These are phyloP conservation scores for Agriopis marginaria DNA, from an alignment of 2,888 invertebrate species.

Conservation along the genomic window DNA sequence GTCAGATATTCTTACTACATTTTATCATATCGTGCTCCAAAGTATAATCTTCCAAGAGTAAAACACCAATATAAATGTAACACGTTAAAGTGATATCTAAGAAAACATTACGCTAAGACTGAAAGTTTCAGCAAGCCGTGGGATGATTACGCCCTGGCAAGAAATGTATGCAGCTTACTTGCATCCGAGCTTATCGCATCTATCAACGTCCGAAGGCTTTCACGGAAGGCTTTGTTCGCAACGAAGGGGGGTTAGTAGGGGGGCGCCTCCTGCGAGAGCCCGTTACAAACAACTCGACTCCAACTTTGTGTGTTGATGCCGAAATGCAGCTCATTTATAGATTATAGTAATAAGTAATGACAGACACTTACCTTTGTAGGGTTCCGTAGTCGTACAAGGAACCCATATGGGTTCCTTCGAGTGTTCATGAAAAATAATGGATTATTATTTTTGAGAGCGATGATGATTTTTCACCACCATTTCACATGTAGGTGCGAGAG, in stretches of 20 bases:
- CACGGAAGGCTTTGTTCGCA: constrained; percentile 77
- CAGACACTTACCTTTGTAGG: neutral
- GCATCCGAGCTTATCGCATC: constrained; percentile 85
- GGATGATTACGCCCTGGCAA: constrained; percentile 56
- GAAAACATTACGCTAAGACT: constrained; percentile 27
- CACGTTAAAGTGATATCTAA: constrained; percentile 19
- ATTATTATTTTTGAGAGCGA: too few species aligned
- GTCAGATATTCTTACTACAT: neutral
- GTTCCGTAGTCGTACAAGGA: too few species aligned
- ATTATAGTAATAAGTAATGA: constrained; percentile 14
- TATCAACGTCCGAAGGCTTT: constrained; percentile 63
- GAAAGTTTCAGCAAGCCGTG: constrained; percentile 34
- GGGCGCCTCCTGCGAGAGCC: constrained; percentile 81
- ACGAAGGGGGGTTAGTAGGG: constrained; percentile 52
- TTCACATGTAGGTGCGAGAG: too few species aligned
- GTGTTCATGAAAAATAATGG: too few species aligned
- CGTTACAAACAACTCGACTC: constrained; percentile 49
- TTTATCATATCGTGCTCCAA: neutral
- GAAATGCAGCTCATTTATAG: constrained; percentile 38
- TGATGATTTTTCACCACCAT: too few species aligned
- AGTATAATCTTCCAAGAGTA: neutral
- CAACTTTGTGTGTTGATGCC: constrained; percentile 54
- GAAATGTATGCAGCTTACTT: constrained; percentile 85
- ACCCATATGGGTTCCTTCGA: too few species aligned
- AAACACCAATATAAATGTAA: constrained; percentile 4